A percentile compares a stretch with the other conserved stretches of the same genome.
phyloP scores from a whole-genome alignment of 2,888 invertebrate genomes.

The Nasonia oneida region DNA sequence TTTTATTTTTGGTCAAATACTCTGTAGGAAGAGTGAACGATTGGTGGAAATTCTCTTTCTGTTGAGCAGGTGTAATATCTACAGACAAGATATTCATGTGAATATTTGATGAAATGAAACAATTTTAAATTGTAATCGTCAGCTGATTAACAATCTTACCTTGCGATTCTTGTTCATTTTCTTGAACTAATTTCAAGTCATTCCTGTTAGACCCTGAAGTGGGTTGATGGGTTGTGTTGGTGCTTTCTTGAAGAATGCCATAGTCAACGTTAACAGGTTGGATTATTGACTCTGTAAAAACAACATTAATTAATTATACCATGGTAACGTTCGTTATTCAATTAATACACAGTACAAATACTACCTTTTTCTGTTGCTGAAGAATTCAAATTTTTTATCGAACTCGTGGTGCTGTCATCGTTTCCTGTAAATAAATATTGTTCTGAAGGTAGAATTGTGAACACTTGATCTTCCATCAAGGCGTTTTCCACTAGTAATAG shows the following conservation, averaged over 20 bases:
- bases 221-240: neutral
- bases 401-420: too few species aligned
- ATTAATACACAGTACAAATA: neutral
- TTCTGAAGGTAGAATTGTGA: neutral
- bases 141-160: too few species aligned
- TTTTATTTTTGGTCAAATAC: constrained; percentile 33
- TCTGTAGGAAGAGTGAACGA: constrained; percentile 30
- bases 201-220: neutral
- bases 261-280: neutral
- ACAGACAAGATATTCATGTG: neutral
- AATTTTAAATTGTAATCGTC: neutral
- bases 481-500: neutral
- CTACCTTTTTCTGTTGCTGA: neutral
- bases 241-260: neutral
- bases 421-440: too few species aligned
- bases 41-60: neutral
- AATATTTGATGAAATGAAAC: neutral
- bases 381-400: neutral
- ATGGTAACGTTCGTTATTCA: neutral
- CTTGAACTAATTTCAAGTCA: neutral
- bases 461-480: neutral
- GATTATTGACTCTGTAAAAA: neutral
- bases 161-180: neutral
- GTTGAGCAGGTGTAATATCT: neutral
- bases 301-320: neutral